These are phyloP conservation scores for Yoshiicerus persimilis DNA, from an alignment of 1,140 invertebrate species.

Conservation along the genomic window DNA sequence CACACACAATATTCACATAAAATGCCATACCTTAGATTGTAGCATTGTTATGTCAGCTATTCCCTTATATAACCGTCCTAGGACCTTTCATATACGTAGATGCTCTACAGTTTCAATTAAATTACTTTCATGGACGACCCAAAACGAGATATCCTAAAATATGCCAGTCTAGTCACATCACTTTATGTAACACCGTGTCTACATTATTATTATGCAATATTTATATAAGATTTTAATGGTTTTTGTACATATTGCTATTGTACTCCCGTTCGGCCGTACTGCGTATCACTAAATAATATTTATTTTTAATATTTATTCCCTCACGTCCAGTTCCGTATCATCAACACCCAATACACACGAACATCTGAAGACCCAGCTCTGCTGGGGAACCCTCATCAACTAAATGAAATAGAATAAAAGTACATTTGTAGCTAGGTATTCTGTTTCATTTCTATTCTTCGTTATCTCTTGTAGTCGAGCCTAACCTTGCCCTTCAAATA, in stretches of 20 bases:
- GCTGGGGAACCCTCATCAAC: background rate
- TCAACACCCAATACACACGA: background rate
- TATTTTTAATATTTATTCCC: background rate
- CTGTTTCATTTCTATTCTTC: background rate
- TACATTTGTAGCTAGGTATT: background rate
- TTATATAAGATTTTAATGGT: background rate
- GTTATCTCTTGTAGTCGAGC: background rate
- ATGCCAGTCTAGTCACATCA: no score
- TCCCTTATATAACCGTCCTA: no score
- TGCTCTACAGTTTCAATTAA: no score
- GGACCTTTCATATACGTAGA: no score
- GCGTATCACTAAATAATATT: background rate
- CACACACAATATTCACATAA: background rate
- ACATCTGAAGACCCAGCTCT: no score
- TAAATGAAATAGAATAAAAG: background rate
- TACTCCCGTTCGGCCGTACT: background rate
- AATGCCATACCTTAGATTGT: no score
- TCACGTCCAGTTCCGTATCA: background rate
- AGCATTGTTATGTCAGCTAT: no score
- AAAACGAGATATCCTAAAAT: background rate
- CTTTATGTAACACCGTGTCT: background rate
- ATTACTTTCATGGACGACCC: background rate
- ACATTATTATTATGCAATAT: background rate
- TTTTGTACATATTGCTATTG: background rate
- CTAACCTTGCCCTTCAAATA: background rate